Evolutionary conservation across 2,888 invertebrate species (phyloP), one percentile per base, ranked within the genome.

Genomic region (Cordylochernes scorpioides): DNA sequence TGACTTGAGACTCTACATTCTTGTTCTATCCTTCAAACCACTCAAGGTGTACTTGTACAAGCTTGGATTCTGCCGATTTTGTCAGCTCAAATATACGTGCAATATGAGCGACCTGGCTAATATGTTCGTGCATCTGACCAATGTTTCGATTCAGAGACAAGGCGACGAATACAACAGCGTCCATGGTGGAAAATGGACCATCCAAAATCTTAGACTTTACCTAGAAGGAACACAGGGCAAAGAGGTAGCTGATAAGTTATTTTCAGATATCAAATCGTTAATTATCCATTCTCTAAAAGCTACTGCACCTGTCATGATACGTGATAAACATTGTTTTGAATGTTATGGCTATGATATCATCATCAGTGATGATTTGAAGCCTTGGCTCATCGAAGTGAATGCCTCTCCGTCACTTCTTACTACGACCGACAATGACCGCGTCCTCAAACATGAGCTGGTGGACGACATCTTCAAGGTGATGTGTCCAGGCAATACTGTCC

Each of bases 131-230:
- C 88, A 88, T 59, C 61, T 88, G 30, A 88, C 88, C 8, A 91
- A 91, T 51, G 88, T 88, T 4, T 86, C 88, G 33, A 82, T 91
- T n/a, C 91, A 94, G 54, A 88, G 86, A 53, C 82, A 84, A 49
- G 86, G 86, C 41, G 75, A 74, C 17, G 86, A 86, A 49, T 91
- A 88, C 51, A 91, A 91, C 52, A 70, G 67, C 38, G 63, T 80
- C 28, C 86, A 88, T 47, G 88, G 88, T 6, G 88, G 88, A 1
- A 91, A 91, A 58, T 67, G 86, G 64, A 80, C 77, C 30, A 70
- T 86, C 8, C 72, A 82, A 49, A 86, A 88, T 60, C 58, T 91
- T 30, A 64, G 74, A 27, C 58, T 88, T 5, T 84, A 75, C 51
- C 58, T 91, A 45, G 84, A 88, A 51, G 78, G 84, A 29, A 84